Base-by-base conservation (phyloP, 2,888 invertebrate species). In the Heliconius charithonia region DNA sequence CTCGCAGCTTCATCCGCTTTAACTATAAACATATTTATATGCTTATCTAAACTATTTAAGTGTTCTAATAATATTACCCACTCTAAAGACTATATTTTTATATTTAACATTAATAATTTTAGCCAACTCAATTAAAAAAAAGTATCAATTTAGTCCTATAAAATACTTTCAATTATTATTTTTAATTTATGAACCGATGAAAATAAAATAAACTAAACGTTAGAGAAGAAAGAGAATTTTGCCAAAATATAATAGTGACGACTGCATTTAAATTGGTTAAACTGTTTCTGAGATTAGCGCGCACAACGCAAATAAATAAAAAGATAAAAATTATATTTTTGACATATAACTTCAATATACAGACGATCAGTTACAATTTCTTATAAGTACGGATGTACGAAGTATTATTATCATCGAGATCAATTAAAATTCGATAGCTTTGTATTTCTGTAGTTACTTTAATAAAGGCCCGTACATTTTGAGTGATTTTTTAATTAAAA, bases 361-460 rank as follows among this genome's bases (percentile, higher is more conserved):
- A 59, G 59, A 59, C n/a, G 10, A n/a, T n/a, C n/a, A 12, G n/a
- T n/a, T 59, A 10, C 16, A 45, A 45, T 45, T 16, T 56, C 22
- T 22, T 22, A 56, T 59, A n/a, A 1, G 10, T 10, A 59, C 12
- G 10, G 22, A 59, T n/a, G 59, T 37, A 63, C 63, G 13, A 45
- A 16, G 56, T 72, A 19, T 62, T 74, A 37, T 37, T 37, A 19
- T 27, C 74, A 45, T 63, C 27, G 27, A 45, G n/a, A 65, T 74
- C 74, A 74, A 65, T 74, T 56, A 72, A 72, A 59, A 72, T 37
- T 12, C 25, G 56, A 56, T 59, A 32, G 9, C n/a, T 22, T 25
- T 45, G 19, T 19, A 45, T 27, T 13, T 41, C 27, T 27, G 7
- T 72, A n/a, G 56, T 71, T 37, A n/a, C 16, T 45, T 59, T 27